Percentiles rank a stretch among this genome's conserved stretches.
These are phyloP conservation scores for Gallinago nigripennis DNA, from an alignment of 2,797 vertebrate genomes.

Conservation along the genomic window DNA sequence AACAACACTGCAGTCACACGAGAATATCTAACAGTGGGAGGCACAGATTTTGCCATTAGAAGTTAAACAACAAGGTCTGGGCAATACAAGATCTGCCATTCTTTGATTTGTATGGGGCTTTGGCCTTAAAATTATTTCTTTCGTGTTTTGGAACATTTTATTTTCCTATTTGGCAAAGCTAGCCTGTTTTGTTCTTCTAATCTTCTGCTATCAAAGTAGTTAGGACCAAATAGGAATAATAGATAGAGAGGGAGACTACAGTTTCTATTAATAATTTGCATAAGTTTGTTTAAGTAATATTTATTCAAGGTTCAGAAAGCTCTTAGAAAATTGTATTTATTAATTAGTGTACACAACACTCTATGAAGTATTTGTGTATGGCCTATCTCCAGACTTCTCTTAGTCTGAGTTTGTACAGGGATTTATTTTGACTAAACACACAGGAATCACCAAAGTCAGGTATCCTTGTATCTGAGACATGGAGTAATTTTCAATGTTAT, in stretches of 20 bases:
- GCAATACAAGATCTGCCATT: constrained; percentile 29
- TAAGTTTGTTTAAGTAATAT: constrained; percentile 41
- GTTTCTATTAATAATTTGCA: constrained; percentile 57
- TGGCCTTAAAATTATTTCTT: constrained; percentile 41
- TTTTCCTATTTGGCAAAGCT: constrained; percentile 21
- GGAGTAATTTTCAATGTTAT: neutral
- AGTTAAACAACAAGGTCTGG: constrained; percentile 56
- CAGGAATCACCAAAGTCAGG: neutral
- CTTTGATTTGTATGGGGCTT: constrained; percentile 34
- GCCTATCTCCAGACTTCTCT: neutral
- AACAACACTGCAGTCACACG: constrained; percentile 60
- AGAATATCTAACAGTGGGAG: constrained; percentile 42
- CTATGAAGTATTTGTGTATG: constrained; percentile 36
- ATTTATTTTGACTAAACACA: constrained; percentile 3
- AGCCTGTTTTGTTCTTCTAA: neutral
- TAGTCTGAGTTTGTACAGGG: neutral
- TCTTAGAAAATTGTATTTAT: constrained; percentile 41
- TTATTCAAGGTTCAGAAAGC: constrained; percentile 44
- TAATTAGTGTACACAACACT: constrained; percentile 48
- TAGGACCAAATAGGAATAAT: neutral
- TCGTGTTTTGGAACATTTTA: neutral
- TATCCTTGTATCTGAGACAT: neutral
- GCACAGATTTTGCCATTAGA: constrained; percentile 55
- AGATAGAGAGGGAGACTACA: constrained; percentile 36
- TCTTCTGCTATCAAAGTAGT: neutral